Base-by-base conservation (phyloP, 37 sponge, comb jelly and placozoan species). In the Hexactinellida sp. region DNA sequence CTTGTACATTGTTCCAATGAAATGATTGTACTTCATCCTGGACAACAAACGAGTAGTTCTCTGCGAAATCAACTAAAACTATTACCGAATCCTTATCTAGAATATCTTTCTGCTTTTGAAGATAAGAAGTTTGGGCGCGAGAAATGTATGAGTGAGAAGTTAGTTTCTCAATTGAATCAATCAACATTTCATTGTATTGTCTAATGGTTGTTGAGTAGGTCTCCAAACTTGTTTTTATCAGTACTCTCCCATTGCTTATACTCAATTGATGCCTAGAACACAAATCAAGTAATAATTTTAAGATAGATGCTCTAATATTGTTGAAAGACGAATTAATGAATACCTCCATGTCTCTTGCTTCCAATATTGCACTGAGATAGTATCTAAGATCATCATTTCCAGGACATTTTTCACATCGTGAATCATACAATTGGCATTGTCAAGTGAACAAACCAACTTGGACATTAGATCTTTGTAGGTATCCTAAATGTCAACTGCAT, bases 1-100 rank as follows among this genome's bases (percentile, higher is more conserved):
- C 90, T 84, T 87, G 87, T 19, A 47, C 36, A 55, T 90, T 90
- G 63, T 90, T 90, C 90, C 90, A 90, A 82, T 90, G 90, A 84
- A 90, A 90, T 38, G 82, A 84, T 55, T 90, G 90, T 30, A 51
- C 55, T 83, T 71, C 90, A 90, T 90, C 90, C 37, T 90, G 90
- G 16, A 90, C 37, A 7, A 90, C 36, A 86, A 90, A 90, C 36
- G 85, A 36, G 39, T 90, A 90, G 54, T 90, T 90, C 39, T 90
- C 90, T 32, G 90, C 86, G 37, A 90, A 90, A 82, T 90, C 90
- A 55, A 87, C 90, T 23, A 38, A 1, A 36, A 90, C 87, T 35
- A 87, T 41, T 41, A 13, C 47, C 13, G 47, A 41, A 41, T 41
- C 10, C 10, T 41, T 41, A 41, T 41, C 47, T 16, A 41, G 47